These are phyloP conservation scores for Taenioides sp. DNA, from an alignment of 2,797 vertebrate species.

Conservation along the genomic window DNA sequence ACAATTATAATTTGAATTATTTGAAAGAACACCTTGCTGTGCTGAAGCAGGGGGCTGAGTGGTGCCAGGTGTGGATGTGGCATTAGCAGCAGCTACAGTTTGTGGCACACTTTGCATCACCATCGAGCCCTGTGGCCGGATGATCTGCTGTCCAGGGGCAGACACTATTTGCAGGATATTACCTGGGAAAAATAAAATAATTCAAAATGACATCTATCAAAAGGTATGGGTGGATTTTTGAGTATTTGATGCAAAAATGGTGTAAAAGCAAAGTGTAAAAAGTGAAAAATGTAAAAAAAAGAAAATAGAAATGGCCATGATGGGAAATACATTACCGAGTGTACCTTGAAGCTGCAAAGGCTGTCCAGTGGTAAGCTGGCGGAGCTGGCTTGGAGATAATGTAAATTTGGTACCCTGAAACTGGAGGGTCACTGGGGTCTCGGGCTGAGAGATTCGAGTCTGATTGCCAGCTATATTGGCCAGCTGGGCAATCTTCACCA, in stretches of 20 bases:
- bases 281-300: not conserved
- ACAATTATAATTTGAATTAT: not conserved
- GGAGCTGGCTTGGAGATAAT: slow-evolving; percentile 93
- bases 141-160: slow-evolving; percentile 90
- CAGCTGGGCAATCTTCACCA: slow-evolving; percentile 89
- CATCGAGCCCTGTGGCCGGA: slow-evolving; percentile 87
- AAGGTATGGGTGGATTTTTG: not conserved
- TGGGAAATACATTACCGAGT: slow-evolving; percentile 69
- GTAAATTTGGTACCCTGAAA: slow-evolving; percentile 99
- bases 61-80: slow-evolving; percentile 79
- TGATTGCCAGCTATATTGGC: slow-evolving; percentile 84
- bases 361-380: slow-evolving; percentile 96
- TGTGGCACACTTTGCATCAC: slow-evolving; percentile 91
- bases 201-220: not conserved
- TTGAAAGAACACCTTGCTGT: slow-evolving; percentile 80
- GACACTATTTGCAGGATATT: slow-evolving; percentile 98
- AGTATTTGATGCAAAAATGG: not conserved
- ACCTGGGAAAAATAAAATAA: slow-evolving; percentile 71
- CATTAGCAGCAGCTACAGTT: slow-evolving; percentile 80
- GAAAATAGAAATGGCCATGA: slow-evolving; percentile 32
- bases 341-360: slow-evolving; percentile 97
- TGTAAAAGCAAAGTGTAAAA: not conserved
- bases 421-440: slow-evolving; percentile 95
- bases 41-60: slow-evolving; percentile 72
- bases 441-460: slow-evolving; percentile 85